Evolutionary conservation across 1,140 invertebrate species (phyloP).

Genomic region (Andrena cerasifolii): DNA sequence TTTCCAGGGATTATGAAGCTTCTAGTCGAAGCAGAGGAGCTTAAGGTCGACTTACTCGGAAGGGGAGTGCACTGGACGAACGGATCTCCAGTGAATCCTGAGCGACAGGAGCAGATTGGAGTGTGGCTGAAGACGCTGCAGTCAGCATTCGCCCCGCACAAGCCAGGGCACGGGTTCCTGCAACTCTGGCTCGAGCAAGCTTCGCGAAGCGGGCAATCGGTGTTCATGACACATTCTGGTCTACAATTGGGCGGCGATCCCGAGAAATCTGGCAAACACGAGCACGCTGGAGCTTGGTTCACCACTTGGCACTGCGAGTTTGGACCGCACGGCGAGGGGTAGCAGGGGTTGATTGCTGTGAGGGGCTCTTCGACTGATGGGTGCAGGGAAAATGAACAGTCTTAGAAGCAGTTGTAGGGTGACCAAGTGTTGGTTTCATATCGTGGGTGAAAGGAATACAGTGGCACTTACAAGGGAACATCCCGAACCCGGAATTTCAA

Average conservation of each 20-base stretch:
- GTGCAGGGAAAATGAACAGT: background rate
- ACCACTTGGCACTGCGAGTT: constrained; percentile 88
- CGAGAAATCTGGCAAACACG: constrained; percentile 78
- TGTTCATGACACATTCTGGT: constrained; percentile 21
- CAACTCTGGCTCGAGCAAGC: constrained; percentile 86
- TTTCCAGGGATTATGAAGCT: too few species aligned
- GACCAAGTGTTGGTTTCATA: background rate
- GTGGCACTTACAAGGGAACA: too few species aligned
- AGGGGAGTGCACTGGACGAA: constrained; percentile 79
- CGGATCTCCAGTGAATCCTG: constrained; percentile 86
- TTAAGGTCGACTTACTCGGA: constrained; percentile 8
- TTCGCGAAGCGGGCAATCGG: constrained; percentile 67
- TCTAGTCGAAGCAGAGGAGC: too few species aligned
- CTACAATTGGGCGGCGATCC: constrained; percentile 12
- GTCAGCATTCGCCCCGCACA: constrained; percentile 87
- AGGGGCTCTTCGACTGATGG: constrained; percentile 79
- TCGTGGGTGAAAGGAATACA: background rate
- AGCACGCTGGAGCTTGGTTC: constrained; percentile 88
- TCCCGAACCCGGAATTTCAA: too few species aligned
- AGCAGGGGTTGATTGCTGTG: constrained; percentile 76
- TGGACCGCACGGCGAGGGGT: constrained; percentile 87
- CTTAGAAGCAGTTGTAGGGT: too few species aligned
- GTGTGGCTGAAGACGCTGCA: constrained; percentile 90
- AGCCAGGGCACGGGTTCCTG: constrained; percentile 87
- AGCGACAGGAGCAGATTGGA: constrained; percentile 87